phyloP scores from a whole-genome alignment of 2,113 vertebrate genomes.

The Phaetusa simplex region DNA sequence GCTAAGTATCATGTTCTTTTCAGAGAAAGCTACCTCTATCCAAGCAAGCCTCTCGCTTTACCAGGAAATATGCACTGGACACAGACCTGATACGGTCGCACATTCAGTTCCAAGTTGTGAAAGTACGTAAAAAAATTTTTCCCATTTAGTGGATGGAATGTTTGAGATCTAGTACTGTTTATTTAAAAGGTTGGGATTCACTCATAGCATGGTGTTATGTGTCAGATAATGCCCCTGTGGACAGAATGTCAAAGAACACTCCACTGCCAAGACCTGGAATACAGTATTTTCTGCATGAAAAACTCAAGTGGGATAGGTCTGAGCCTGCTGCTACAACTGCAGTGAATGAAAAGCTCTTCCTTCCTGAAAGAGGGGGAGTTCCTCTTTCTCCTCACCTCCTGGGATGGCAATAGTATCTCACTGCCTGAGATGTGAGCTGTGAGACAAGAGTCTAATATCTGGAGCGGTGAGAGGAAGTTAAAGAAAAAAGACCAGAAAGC shows the following conservation, averaged over 20 bases:
- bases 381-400: background rate
- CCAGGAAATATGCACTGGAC: background rate
- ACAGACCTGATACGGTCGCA: background rate
- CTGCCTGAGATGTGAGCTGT: background rate
- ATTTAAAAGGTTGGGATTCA: background rate
- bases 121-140: background rate
- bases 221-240: background rate
- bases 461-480: background rate
- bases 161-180: background rate
- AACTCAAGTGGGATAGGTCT: background rate
- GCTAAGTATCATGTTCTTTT: background rate
- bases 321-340: background rate
- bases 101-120: background rate
- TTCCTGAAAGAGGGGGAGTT: background rate
- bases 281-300: background rate
- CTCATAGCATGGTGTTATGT: background rate
- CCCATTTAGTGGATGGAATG: background rate
- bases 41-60: background rate
- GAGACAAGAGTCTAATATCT: background rate
- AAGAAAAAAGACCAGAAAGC: background rate
- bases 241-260: background rate
- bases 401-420: background rate
- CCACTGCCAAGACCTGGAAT: background rate
- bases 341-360: background rate
- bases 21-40: background rate